A percentile compares a stretch with the other conserved stretches of the same genome.
Conservation (phyloP, 2,797 vertebrate species). For the Mallotus villosus region DNA sequence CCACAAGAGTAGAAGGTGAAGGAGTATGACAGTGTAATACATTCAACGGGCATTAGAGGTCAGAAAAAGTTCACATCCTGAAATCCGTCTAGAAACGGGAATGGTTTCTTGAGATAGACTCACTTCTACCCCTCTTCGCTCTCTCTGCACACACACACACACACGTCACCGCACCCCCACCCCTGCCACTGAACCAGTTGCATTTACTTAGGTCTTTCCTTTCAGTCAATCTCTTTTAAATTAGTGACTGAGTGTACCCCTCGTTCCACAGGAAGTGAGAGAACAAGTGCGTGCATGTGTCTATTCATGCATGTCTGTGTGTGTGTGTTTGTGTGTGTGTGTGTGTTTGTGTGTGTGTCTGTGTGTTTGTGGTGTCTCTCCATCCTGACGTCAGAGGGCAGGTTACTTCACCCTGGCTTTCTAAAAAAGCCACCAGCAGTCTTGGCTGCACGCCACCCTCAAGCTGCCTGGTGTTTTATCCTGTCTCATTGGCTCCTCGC, state of each 20-base stretch:
- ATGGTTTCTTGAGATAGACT: conserved; percentile 24
- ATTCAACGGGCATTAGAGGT: conserved; percentile 60
- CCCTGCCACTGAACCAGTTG: not conserved
- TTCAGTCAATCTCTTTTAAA: too few relatives aligned
- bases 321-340: not conserved
- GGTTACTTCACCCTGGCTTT: conserved; percentile 34
- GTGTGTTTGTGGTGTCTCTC: conserved; percentile 21
- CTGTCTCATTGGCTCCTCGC: conserved; percentile 41
- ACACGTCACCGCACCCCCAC: too few relatives aligned
- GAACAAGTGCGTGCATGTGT: not conserved
- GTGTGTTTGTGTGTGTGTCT: not conserved
- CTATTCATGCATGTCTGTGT: not conserved
- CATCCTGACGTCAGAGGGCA: conserved; percentile 45
- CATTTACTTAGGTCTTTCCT: too few relatives aligned
- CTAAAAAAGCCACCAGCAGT: conserved; percentile 39
- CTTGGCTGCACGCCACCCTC: conserved; percentile 12
- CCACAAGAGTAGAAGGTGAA: too few relatives aligned
- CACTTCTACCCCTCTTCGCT: too few relatives aligned
- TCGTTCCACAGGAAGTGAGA: not conserved
- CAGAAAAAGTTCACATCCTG: conserved; percentile 33
- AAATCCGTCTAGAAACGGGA: not conserved
- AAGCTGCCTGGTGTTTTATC: conserved; percentile 35
- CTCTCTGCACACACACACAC: too few relatives aligned
- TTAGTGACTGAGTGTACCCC: not conserved
- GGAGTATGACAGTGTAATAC: too few relatives aligned